phyloP scores from a whole-genome alignment of 2,113 vertebrate species.

The Megatriorchis doriae region DNA sequence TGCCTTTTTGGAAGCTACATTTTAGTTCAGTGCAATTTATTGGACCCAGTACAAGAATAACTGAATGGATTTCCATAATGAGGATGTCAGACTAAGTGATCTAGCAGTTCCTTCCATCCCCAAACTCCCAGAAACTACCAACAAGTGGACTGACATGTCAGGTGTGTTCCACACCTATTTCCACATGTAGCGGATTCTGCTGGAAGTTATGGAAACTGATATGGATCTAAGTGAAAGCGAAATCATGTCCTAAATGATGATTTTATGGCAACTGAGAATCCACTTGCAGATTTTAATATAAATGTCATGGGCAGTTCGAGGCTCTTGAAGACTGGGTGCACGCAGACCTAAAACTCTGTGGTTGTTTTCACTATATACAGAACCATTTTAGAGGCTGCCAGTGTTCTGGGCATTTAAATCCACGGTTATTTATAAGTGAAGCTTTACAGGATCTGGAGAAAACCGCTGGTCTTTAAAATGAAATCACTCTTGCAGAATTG shows the following conservation, averaged over 20 bases:
- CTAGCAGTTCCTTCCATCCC: background rate
- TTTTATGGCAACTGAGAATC: background rate
- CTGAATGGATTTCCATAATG: background rate
- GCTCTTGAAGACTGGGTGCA: background rate
- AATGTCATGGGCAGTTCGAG: background rate
- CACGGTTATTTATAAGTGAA: background rate
- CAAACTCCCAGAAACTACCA: background rate
- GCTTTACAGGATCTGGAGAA: background rate
- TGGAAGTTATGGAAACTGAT: background rate
- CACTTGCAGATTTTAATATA: background rate
- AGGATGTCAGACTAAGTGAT: background rate
- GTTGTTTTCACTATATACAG: background rate
- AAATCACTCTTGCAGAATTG: background rate
- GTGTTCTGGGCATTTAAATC: background rate
- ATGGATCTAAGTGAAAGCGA: background rate
- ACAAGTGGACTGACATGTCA: background rate
- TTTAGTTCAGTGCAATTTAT: background rate
- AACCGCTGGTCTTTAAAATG: constrained; percentile 5
- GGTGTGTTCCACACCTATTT: background rate
- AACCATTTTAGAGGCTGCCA: background rate
- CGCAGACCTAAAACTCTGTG: background rate
- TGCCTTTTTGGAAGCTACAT: background rate
- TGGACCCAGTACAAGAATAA: background rate
- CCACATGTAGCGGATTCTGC: background rate
- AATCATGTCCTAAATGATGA: background rate